These are phyloP conservation scores for Phylloscopus trochilus DNA, from an alignment of 2,113 vertebrate species.

Conservation along the genomic window DNA sequence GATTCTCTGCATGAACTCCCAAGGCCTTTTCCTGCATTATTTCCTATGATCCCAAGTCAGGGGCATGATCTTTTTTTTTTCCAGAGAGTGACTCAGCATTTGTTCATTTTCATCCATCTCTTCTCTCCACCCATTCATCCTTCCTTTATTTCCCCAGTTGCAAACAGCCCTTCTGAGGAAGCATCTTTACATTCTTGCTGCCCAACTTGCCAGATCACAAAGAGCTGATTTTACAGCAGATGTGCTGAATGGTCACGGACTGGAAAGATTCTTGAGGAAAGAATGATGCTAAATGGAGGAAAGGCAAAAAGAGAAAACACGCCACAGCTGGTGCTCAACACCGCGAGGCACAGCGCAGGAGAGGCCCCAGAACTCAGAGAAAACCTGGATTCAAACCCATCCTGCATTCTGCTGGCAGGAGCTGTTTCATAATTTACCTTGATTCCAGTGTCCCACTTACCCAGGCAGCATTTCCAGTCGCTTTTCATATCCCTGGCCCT, in stretches of 20 bases:
- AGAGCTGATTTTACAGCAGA: not conserved
- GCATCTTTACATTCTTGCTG: not conserved
- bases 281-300: fast-evolving
- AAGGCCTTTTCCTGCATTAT: not conserved
- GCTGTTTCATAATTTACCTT: slow-evolving; percentile 51
- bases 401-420: not conserved
- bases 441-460: slow-evolving; percentile 25
- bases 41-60: not conserved
- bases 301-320: not conserved
- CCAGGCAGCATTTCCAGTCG: not conserved
- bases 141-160: not conserved
- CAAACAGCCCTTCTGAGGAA: not conserved
- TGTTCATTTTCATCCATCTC: not conserved
- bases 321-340: fast-evolving
- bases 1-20: not conserved
- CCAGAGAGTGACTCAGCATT: not conserved
- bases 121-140: not conserved
- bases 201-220: not conserved
- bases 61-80: not conserved
- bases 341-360: fast-evolving
- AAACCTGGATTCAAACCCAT: not conserved
- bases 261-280: not conserved
- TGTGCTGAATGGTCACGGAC: not conserved
- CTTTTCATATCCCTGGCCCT: slow-evolving; percentile 1
- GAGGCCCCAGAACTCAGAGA: not conserved